Evolutionary conservation across 2,888 invertebrate genomes (phyloP).

Genomic region (Notodonta dromedarius): DNA sequence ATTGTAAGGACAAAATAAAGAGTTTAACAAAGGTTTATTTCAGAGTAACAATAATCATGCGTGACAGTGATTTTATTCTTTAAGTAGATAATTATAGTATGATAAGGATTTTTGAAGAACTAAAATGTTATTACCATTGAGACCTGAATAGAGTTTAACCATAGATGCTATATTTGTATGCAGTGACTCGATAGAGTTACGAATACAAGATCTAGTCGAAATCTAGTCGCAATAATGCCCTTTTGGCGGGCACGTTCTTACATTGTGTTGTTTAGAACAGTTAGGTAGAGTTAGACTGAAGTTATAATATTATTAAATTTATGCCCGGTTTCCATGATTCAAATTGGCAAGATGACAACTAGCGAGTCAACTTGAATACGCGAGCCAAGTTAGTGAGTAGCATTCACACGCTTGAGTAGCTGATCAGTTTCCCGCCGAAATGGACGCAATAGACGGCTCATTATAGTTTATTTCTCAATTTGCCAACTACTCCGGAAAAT

Average conservation of each 20-base stretch:
- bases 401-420: no score
- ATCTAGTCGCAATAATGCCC: slow-evolving; percentile 2
- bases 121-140: slow-evolving; percentile 31
- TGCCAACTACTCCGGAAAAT: no score
- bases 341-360: no score
- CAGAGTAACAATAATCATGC: background rate
- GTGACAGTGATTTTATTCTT: background rate
- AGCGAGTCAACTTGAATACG: no score
- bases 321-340: background rate
- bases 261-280: background rate
- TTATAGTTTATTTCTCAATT: no score
- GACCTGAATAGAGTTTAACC: slow-evolving; percentile 43
- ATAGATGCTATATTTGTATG: slow-evolving; percentile 9
- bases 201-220: background rate
- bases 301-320: background rate
- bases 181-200: background rate
- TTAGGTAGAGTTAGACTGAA: background rate
- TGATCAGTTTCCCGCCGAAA: no score
- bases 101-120: slow-evolving; percentile 9
- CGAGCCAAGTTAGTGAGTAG: no score
- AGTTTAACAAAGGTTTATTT: background rate
- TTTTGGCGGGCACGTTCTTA: background rate
- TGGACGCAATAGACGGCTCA: no score
- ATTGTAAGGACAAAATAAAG: no score
- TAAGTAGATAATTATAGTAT: background rate